These are phyloP conservation scores for Eurypyga helias DNA, from an alignment of 2,113 vertebrate species.

Conservation along the genomic window DNA sequence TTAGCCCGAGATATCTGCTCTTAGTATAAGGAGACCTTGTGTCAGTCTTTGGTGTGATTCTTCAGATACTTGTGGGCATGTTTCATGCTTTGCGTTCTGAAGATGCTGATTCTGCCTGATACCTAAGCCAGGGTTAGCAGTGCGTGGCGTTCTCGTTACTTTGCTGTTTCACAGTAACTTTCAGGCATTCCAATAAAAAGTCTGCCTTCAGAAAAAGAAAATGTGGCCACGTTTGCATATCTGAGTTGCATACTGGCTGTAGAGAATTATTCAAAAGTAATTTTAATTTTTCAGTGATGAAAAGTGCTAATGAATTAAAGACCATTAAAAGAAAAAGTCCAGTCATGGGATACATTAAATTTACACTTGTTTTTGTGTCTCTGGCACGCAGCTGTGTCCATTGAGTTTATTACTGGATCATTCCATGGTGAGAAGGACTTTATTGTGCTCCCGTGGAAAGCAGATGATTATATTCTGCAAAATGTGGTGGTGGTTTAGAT, in stretches of 20 bases:
- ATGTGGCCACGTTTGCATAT: not conserved
- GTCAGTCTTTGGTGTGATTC: constrained; percentile 8
- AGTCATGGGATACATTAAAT: not conserved
- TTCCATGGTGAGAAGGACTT: not conserved
- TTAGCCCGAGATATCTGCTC: constrained; percentile 47
- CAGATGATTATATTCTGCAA: not conserved
- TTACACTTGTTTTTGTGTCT: not conserved
- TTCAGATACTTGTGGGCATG: not conserved
- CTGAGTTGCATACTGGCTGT: not conserved
- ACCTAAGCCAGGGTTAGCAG: not conserved
- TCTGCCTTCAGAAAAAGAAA: not conserved
- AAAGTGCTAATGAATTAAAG: not conserved
- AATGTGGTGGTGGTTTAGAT: not conserved
- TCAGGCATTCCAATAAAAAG: not conserved
- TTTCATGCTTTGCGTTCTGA: not conserved
- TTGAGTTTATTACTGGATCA: not conserved
- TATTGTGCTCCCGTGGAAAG: not conserved
- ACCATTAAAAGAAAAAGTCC: not conserved
- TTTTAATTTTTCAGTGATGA: not conserved
- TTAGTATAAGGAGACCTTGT: constrained; percentile 35
- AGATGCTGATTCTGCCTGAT: not conserved
- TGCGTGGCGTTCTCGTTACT: not conserved
- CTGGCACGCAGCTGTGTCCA: not conserved
- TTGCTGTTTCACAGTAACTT: not conserved
- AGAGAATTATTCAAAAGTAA: not conserved